A percentile compares a stretch with the other conserved stretches of the same genome.
Conservation (phyloP, 2,797 vertebrate genomes). For the Amniataba percoides region DNA sequence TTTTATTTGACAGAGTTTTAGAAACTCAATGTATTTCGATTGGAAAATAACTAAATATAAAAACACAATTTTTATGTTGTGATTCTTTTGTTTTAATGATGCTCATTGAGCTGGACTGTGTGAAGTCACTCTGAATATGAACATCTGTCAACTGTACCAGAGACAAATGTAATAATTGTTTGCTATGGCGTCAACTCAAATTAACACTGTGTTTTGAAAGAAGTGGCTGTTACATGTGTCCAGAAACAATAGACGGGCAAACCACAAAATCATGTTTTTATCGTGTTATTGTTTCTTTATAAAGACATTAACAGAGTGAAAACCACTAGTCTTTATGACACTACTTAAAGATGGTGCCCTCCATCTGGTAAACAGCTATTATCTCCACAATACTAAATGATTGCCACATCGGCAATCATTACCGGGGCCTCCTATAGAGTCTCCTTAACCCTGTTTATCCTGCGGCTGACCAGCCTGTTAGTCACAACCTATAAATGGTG, state of each 20-base stretch:
- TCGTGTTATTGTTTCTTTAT: conserved; percentile 79
- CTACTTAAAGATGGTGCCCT: conserved; percentile 62
- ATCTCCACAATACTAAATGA: conserved; percentile 74
- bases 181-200: conserved; percentile 49
- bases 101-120: conserved; percentile 17
- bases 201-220: conserved; percentile 60
- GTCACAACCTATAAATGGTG: conserved; percentile 73
- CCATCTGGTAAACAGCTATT: conserved; percentile 81
- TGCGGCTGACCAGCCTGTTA: conserved; percentile 63
- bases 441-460: conserved; percentile 70
- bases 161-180: conserved; percentile 66
- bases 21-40: background rate
- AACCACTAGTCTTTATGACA: conserved; percentile 74
- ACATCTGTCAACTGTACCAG: background rate
- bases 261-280: conserved; percentile 79
- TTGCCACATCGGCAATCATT: conserved; percentile 58
- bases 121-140: conserved; percentile 44
- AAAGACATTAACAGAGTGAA: conserved; percentile 71
- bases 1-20: background rate
- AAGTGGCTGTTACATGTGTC: conserved; percentile 10
- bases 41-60: background rate
- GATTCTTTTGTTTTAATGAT: conserved; percentile 25
- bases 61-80: too few relatives aligned
- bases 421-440: conserved; percentile 64
- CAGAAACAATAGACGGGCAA: conserved; percentile 59